Evolutionary conservation across 2,888 invertebrate species (phyloP).

Genomic region (Isotomurus palustris): DNA sequence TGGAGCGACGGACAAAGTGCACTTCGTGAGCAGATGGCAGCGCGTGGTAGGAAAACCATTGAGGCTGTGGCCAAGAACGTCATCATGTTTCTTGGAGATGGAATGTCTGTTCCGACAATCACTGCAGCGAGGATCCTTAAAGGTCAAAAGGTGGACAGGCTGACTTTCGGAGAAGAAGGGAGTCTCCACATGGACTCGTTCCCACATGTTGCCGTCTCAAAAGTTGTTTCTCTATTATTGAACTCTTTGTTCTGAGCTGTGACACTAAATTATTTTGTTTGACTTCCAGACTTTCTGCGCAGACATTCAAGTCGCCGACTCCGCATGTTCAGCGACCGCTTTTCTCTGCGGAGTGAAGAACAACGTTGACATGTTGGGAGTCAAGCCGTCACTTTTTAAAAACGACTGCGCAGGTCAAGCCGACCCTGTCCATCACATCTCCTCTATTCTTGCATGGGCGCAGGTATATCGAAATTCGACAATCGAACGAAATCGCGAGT

Average conservation of each 20-base stretch:
- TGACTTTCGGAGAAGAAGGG: constrained; percentile 46
- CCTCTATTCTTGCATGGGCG: constrained; percentile 36
- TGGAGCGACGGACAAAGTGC: too few relatives aligned
- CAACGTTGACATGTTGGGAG: constrained; percentile 68
- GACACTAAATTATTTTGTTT: too few relatives aligned
- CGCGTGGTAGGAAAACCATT: too few relatives aligned
- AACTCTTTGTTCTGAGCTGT: too few relatives aligned
- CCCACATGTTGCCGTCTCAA: constrained; percentile 19
- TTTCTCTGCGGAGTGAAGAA: constrained; percentile 73
- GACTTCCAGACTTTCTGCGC: constrained; percentile 10
- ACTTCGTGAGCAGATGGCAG: too few relatives aligned
- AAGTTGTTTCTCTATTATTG: too few relatives aligned
- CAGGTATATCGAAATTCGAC: too few relatives aligned
- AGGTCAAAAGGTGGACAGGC: constrained; percentile 48
- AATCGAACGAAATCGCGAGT: too few relatives aligned
- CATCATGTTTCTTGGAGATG: constrained; percentile 38
- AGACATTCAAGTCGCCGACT: constrained; percentile 7
- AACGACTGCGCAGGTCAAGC: constrained; percentile 26
- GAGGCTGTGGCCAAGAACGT: constrained; percentile 36
- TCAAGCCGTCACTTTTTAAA: constrained; percentile 59
- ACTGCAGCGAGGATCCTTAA: constrained; percentile 51
- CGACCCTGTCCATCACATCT: constrained; percentile 15
- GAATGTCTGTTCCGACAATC: constrained; percentile 48
- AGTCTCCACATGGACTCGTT: constrained; percentile 21
- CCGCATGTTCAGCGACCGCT: constrained; percentile 62